Evolutionary conservation across 2,113 vertebrate species (phyloP).

Genomic region (Scopus umbretta): DNA sequence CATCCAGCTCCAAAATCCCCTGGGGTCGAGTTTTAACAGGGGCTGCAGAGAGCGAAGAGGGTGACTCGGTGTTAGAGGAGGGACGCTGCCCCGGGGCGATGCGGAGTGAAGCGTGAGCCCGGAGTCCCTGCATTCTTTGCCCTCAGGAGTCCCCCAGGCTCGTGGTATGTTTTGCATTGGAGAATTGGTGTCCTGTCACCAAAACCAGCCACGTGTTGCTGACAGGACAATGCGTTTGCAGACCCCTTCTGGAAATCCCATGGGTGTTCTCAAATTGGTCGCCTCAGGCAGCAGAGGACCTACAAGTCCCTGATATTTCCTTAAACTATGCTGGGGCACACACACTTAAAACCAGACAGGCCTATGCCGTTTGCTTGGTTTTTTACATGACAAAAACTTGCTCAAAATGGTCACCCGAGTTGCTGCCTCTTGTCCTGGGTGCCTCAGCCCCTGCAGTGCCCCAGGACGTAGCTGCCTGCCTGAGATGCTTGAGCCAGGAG

Average conservation of each 20-base stretch:
- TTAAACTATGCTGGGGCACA: neutral
- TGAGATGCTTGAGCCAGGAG: neutral
- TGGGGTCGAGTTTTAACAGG: neutral
- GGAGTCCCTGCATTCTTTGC: accelerated
- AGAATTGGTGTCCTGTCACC: neutral
- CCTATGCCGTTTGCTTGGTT: neutral
- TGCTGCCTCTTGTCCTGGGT: neutral
- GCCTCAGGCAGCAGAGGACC: neutral
- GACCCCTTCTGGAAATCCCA: neutral
- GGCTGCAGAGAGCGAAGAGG: neutral
- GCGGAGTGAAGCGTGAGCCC: accelerated
- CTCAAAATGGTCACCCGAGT: neutral
- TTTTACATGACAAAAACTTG: neutral
- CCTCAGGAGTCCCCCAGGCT: neutral
- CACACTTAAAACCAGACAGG: neutral
- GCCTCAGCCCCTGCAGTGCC: neutral
- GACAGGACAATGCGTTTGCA: neutral
- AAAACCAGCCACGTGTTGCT: neutral
- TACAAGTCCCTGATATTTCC: neutral
- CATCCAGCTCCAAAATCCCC: neutral
- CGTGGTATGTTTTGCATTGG: accelerated
- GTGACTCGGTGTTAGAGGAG: neutral
- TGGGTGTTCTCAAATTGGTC: accelerated
- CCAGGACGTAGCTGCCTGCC: neutral
- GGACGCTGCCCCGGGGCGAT: neutral